A percentile compares a stretch with the other conserved stretches of the same genome.
Evolutionary conservation across 1,140 invertebrate species (phyloP).

Genomic region (Luehdorfia chinensis): DNA sequence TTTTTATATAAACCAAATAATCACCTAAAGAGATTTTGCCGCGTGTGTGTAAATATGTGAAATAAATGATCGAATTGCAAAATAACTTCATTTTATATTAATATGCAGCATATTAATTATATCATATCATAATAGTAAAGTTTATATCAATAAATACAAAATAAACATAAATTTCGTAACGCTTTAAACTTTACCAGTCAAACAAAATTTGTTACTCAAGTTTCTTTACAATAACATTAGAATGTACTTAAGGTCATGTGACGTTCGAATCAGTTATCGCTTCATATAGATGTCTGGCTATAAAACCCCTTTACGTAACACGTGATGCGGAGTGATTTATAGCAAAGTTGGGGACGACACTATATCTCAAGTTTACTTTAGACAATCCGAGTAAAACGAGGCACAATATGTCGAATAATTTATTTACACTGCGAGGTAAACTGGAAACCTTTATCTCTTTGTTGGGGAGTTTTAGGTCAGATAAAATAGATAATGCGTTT

Average conservation of each 20-base stretch:
- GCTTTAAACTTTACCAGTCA: too few species aligned
- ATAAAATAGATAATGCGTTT: conserved; percentile 71
- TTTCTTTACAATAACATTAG: too few species aligned
- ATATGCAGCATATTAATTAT: too few species aligned
- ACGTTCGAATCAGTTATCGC: conserved; percentile 39
- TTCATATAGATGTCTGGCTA: conserved; percentile 40
- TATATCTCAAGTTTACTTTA: conserved; percentile 62
- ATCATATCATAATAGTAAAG: too few species aligned
- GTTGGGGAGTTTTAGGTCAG: conserved; percentile 59
- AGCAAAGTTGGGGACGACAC: conserved; percentile 36
- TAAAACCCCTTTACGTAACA: conserved; percentile 57
- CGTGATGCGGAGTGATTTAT: conserved; percentile 62
- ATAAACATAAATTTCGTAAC: too few species aligned
- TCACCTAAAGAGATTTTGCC: too few species aligned
- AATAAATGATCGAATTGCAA: too few species aligned
- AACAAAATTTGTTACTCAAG: too few species aligned
- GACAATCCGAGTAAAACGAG: conserved; percentile 46
- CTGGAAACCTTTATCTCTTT: conserved; percentile 67
- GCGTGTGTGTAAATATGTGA: too few species aligned
- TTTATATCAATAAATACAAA: too few species aligned
- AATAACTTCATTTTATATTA: too few species aligned
- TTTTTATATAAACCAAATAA: too few species aligned
- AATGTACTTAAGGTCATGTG: conserved; percentile 2
- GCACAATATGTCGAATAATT: conserved; percentile 63
- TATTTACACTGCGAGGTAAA: conserved; percentile 66